Base-by-base conservation (phyloP, 2,797 vertebrate genomes). In the Rhinatrema bivittatum region DNA sequence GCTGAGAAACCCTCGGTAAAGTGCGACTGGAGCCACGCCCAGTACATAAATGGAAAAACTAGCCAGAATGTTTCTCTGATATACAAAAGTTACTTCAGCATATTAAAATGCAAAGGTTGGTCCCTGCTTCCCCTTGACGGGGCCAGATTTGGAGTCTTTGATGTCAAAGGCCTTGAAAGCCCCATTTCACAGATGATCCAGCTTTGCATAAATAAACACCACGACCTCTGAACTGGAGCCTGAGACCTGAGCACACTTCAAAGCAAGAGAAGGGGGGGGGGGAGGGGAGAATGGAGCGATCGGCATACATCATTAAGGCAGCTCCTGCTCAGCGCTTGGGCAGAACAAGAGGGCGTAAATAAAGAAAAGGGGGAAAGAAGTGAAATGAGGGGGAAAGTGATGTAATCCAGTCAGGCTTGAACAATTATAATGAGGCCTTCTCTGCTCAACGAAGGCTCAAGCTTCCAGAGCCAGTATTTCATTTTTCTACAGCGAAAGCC, bases 141-240 rank as follows among this genome's bases (percentile, higher is more conserved):
- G 45, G 60, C 42, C 42, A 56, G 70, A 67, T 70, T 61, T 57
- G 44, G 55, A 60, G 54, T 19, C 55, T 78, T 77, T 77, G 72
- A 77, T 71, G 74, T 78, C 51, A 43, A 47, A 42, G 48, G 63
- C 57, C 72, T 60, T 65, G 54, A 71, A 79, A 77, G 62, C 20
- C 71, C 65, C 55, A 58, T 75, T 73, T 72, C 71, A 70, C 68
- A 75, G 72, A 68, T 61, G 62, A 76, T 60, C 62, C 76, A 70
- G 72, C 67, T 80, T 74, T 75, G 70, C 74, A 79, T 78, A 76
- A 79, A 80, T 73, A 81, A 74, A 78, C 70, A 71, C 58, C 53
- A 63, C 55, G 70, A 79, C 78, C 78, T 72, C 63, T 79, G 74
- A 74, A 70, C 75, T 64, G 43, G 40, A 75, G 69, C 56, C 63